phyloP scores from a whole-genome alignment of 92 coral and sea anemone genomes.

The Actinernus sp. region DNA sequence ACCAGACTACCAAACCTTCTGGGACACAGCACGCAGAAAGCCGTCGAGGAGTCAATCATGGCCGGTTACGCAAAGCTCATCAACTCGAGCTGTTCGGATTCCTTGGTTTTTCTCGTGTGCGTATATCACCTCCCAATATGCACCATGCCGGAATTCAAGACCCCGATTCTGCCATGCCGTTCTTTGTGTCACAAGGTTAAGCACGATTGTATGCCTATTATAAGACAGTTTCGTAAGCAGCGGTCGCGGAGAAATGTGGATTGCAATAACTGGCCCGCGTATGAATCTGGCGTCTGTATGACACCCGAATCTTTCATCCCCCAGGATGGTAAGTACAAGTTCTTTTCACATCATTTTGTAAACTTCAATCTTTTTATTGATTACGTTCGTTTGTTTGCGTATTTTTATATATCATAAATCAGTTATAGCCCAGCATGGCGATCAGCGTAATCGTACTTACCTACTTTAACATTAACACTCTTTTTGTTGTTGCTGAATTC shows the following conservation, averaged over 20 bases:
- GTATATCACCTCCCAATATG: slow-evolving; percentile 85
- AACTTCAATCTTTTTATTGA: too few species aligned
- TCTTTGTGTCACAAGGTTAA: slow-evolving; percentile 70
- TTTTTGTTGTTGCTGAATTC: too few species aligned
- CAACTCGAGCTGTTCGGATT: slow-evolving; percentile 66
- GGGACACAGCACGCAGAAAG: slow-evolving; percentile 54
- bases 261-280: slow-evolving; percentile 72
- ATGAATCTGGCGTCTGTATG: slow-evolving; percentile 74
- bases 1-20: slow-evolving; percentile 81
- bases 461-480: too few species aligned
- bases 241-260: slow-evolving; percentile 22
- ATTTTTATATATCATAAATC: too few species aligned
- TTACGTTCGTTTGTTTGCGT: too few species aligned
- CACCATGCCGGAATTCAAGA: slow-evolving; percentile 22
- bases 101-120: slow-evolving; percentile 79
- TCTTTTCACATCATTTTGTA: too few species aligned
- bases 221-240: slow-evolving; percentile 60
- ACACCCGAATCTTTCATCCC: slow-evolving; percentile 61
- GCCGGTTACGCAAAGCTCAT: slow-evolving; percentile 45
- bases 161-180: slow-evolving; percentile 86
- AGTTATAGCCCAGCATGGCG: too few species aligned
- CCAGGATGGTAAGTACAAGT: slow-evolving; percentile 47
- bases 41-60: slow-evolving; percentile 32
- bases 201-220: slow-evolving; percentile 68
- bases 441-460: too few species aligned